Evolutionary conservation across 2,888 invertebrate species (phyloP).

Genomic region (Mystacides longicornis): DNA sequence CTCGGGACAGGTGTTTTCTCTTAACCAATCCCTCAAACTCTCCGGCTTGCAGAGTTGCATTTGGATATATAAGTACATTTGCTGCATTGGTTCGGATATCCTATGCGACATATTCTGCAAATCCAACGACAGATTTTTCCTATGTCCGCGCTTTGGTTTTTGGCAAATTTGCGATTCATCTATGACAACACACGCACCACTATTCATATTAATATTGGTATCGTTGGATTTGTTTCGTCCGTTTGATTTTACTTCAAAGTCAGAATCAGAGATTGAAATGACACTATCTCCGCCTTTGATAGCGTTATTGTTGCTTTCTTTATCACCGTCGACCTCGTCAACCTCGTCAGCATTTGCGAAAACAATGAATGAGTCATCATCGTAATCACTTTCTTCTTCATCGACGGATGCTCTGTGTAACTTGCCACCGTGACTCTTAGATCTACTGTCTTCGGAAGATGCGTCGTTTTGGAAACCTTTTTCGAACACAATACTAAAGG

Average conservation of each 20-base stretch:
- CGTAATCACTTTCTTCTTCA: conserved; percentile 27
- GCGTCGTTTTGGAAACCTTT: conserved; percentile 32
- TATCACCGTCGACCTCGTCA: conserved; percentile 27
- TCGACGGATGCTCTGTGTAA: not conserved
- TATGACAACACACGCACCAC: conserved; percentile 29
- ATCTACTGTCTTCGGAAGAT: conserved; percentile 11
- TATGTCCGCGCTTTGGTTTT: conserved; percentile 33
- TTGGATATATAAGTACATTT: conserved; percentile 87
- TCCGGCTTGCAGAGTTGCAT: conserved; percentile 92
- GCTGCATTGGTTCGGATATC: conserved; percentile 29
- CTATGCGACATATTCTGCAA: conserved; percentile 29
- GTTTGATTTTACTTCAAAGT: conserved; percentile 10
- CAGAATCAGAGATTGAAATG: conserved; percentile 21
- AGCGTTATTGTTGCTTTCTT: conserved; percentile 28
- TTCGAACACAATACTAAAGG: conserved; percentile 43
- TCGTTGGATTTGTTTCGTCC: not conserved
- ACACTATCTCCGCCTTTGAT: conserved; percentile 22
- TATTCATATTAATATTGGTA: conserved; percentile 25
- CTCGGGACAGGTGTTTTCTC: conserved; percentile 44
- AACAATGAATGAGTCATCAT: conserved; percentile 39
- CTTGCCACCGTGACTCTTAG: not conserved
- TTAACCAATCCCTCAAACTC: conserved; percentile 88
- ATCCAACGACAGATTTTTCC: conserved; percentile 45
- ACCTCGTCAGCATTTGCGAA: conserved; percentile 32
- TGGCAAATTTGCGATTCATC: conserved; percentile 8